Evolutionary conservation across 2,888 invertebrate species (phyloP), one percentile per base, ranked within the genome.

Genomic region (Drosophila kuntzei): DNA sequence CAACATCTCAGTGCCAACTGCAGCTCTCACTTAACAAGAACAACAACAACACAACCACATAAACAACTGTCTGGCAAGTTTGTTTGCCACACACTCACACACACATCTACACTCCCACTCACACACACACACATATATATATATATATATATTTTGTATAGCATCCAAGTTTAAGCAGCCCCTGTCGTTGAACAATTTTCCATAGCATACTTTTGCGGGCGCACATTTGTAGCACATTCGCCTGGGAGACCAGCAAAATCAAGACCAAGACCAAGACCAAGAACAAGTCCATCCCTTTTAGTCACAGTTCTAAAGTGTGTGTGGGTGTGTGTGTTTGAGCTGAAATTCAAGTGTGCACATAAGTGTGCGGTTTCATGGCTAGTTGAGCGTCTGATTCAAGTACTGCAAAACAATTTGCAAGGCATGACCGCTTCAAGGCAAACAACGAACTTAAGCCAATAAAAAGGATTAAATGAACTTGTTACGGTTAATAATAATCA

Each of bases 201-300:
- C 63, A 69, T 71, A 71, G 88, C 80, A 81, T 67, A 79, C 80
- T 81, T 55, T 76, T 70, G 65, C 76, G 86, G 80, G 83, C 83
- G 76, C 83, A 86, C 86, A 82, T 69, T 80, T 74, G 88, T 80
- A 77, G 84, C 88, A 83, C 88, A 83, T 78, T 68, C 51, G 71
- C 63, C 88, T 88, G 88, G 82, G 82, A 73, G 80, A 64, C 44
- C 82, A 82, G 88, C 49, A 82, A 79, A 44, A 20, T 29, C 54
- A 50, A 66, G 32, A 60, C 36, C 44, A 16, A 53, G 20, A 36
- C 34, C 37, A 58, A 74, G 49, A 59, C 8, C 49, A 20, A 27
- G 22, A 46, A 47, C 37, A 32, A 60, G 37, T 32, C 61, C 79
- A 60, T 54, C 37, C 55, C 18, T 46, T 37, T 37, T 37, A 34